Evolutionary conservation across 2,797 vertebrate species (phyloP), one percentile per base, ranked within the genome.

Genomic region (Schizopygopsis malacanthus): DNA sequence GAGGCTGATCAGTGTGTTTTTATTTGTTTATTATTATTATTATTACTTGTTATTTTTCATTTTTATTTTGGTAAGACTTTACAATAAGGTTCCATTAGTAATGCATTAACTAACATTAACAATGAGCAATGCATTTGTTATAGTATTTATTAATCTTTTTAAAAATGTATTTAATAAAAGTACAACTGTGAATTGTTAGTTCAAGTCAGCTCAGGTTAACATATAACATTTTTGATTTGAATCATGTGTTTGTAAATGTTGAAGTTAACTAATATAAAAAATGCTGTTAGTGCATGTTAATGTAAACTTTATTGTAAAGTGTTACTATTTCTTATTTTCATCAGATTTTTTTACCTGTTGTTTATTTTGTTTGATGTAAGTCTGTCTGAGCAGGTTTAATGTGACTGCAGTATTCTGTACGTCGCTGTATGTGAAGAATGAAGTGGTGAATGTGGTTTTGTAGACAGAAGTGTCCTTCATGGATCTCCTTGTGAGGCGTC

Each of bases 401-500:
- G 41, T 72, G 22, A 13, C 70, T 71, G 70, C 71, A 10, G 43
- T 28, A n/a, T 71, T 43, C 69, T 43, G 67, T 22, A 41, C 1
- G 0, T 41, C 25, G 22, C 67, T 22, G 39, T 71, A 20, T 33
- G 28, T 67, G 28, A 16, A 37, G 15, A 67, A 37, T 33, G 63
- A 67, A 37, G 63, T 37, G 6, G 33, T 70, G 67, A 20, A 22
- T 20, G 67, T 20, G 67, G 16, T 43, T 59, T 25, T 61, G 1
- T n/a, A 79, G 56, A 43, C 76, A 79, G 56, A 79, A 61, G 77
- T 6, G 77, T 43, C 77, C 77, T 63, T 79, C 56, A 61, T 45
- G 56, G 39, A 79, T 59, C n/a, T 22, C 39, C 75, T 67, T 8
- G 33, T 37, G 63, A 67, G 28, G 63, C 28, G 13, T 67, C 28